A percentile compares a stretch with the other conserved stretches of the same genome.
Conservation (phyloP, 2,113 vertebrate species). For the Rhinogobius similis region DNA sequence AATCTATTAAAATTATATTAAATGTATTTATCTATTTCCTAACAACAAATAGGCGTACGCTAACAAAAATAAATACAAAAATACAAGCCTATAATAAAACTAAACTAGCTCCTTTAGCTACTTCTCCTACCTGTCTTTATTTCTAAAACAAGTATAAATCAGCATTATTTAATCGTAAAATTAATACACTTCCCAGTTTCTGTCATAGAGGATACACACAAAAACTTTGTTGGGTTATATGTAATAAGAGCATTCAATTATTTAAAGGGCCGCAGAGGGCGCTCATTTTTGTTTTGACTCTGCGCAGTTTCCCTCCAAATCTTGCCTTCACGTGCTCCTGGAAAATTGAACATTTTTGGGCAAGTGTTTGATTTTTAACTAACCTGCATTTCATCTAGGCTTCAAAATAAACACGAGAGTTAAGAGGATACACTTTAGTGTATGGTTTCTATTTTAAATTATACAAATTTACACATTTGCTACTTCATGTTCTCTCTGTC, state of each 20-base stretch:
- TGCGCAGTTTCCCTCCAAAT: slow-evolving; percentile 54
- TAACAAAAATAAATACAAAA: too few species aligned
- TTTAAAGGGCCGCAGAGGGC: slow-evolving; percentile 24
- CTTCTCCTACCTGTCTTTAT: too few species aligned
- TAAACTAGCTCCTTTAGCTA: too few species aligned
- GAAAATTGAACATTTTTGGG: neutral
- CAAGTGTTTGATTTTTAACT: neutral
- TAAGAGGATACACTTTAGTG: neutral
- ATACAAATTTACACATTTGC: neutral
- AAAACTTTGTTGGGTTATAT: neutral
- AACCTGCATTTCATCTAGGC: neutral
- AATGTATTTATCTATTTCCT: too few species aligned
- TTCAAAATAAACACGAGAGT: neutral
- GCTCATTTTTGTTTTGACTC: slow-evolving; percentile 11
- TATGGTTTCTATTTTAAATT: neutral
- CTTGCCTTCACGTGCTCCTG: slow-evolving; percentile 20
- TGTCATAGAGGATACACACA: neutral
- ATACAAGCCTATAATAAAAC: too few species aligned
- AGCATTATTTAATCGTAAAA: too few species aligned
- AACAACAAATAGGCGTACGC: too few species aligned
- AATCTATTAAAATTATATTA: too few species aligned
- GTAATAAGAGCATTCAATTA: neutral
- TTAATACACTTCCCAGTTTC: neutral
- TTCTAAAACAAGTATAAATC: too few species aligned
- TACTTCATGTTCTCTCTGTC: neutral